Evolutionary conservation across 2,113 vertebrate genomes (phyloP).

Genomic region (Mormoops blainvillei): DNA sequence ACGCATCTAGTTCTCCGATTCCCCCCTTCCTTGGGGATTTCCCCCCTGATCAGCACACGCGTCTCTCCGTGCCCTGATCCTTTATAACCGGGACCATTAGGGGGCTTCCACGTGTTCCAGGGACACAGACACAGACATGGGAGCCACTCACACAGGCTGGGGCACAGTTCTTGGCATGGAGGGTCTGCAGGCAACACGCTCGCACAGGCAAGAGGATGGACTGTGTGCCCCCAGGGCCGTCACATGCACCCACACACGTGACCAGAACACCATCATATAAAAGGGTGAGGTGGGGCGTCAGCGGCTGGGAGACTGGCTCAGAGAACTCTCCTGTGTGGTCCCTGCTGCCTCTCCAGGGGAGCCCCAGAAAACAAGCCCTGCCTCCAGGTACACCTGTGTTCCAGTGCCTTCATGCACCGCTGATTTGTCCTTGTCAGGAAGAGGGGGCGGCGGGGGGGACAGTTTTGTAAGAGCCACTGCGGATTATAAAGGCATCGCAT

Average conservation of each 20-base stretch:
- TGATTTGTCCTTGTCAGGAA: constrained; percentile 1
- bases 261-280: neutral
- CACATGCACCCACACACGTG: fast-evolving
- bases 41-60: neutral
- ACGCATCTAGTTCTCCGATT: neutral
- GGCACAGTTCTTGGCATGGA: neutral
- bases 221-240: neutral
- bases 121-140: neutral
- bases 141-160: neutral
- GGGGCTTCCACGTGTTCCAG: neutral
- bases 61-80: neutral
- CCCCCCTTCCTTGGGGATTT: neutral
- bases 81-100: neutral
- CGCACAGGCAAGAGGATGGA: neutral
- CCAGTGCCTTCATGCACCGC: constrained; percentile 70
- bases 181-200: neutral
- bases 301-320: constrained; percentile 18
- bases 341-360: neutral
- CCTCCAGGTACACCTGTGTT: neutral
- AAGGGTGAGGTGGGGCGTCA: neutral
- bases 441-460: neutral
- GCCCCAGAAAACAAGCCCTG: neutral
- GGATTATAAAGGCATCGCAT: constrained; percentile 67
- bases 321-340: neutral
- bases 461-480: constrained; percentile 73